These are phyloP conservation scores for Thunnus maccoyii DNA, from an alignment of 2,113 vertebrate species.

Conservation along the genomic window DNA sequence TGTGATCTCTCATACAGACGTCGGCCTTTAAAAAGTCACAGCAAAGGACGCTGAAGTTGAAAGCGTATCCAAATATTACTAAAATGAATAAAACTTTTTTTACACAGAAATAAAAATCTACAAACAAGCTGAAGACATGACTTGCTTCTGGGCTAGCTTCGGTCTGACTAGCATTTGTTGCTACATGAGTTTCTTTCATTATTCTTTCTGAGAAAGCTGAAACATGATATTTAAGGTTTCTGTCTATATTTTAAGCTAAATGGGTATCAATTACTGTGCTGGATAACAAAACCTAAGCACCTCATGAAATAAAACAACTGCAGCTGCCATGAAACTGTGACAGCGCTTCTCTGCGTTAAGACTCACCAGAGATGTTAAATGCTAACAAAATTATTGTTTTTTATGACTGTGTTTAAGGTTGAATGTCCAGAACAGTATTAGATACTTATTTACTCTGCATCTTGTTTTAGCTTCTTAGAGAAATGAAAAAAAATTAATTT, in stretches of 20 bases:
- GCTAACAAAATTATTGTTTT: neutral
- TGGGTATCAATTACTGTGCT: neutral
- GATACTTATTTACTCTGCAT: neutral
- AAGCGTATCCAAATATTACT: neutral
- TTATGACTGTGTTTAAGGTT: neutral
- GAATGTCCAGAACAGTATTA: neutral
- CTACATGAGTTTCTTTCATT: neutral
- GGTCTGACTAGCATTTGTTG: neutral
- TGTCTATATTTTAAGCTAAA: neutral
- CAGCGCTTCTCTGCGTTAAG: too few species aligned
- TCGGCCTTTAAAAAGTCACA: slow-evolving; percentile 42
- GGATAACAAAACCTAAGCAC: too few species aligned
- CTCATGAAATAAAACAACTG: too few species aligned
- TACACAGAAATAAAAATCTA: slow-evolving; percentile 18
- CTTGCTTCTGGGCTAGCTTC: neutral
- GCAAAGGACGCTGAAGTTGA: neutral
- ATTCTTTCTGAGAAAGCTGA: neutral
- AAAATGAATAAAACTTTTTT: neutral
- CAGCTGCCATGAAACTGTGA: too few species aligned
- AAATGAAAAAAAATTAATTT: neutral
- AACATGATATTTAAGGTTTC: neutral
- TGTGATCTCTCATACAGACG: slow-evolving; percentile 38
- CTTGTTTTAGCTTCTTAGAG: neutral
- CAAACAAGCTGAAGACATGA: too few species aligned
- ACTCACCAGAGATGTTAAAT: neutral